A percentile compares a stretch with the other conserved stretches of the same genome.
Evolutionary conservation across 2,888 invertebrate species (phyloP).

Genomic region (Parnassius apollo): DNA sequence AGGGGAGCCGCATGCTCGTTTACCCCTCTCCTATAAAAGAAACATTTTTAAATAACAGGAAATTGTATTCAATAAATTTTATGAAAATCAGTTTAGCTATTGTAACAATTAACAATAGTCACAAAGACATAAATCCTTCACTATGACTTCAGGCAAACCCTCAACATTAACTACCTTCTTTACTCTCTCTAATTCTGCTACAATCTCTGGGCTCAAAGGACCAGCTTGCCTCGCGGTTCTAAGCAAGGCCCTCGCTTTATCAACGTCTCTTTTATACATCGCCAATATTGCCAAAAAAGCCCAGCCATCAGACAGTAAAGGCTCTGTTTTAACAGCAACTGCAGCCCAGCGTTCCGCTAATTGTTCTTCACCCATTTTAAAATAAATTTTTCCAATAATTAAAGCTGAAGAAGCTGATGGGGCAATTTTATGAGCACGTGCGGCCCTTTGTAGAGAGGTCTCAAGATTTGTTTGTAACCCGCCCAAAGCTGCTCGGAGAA

Average conservation of each 20-base stretch:
- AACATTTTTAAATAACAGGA: too few species aligned
- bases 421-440: slow-evolving; percentile 58
- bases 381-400: slow-evolving; percentile 57
- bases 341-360: slow-evolving; percentile 66
- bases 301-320: slow-evolving; percentile 68
- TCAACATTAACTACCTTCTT: slow-evolving; percentile 50
- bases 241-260: slow-evolving; percentile 58
- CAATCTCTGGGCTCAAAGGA: slow-evolving; percentile 54
- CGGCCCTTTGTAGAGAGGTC: slow-evolving; percentile 62
- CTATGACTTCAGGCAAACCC: slow-evolving; percentile 51
- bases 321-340: slow-evolving; percentile 62
- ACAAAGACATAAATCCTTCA: slow-evolving; percentile 60
- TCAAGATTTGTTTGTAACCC: slow-evolving; percentile 46
- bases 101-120: slow-evolving; percentile 43
- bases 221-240: slow-evolving; percentile 67
- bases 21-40: too few species aligned
- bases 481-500: slow-evolving; percentile 55
- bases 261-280: slow-evolving; percentile 50
- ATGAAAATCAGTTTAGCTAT: slow-evolving; percentile 7
- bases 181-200: slow-evolving; percentile 49
- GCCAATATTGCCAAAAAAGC: slow-evolving; percentile 62
- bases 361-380: slow-evolving; percentile 45
- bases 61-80: neutral
- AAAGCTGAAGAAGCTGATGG: slow-evolving; percentile 64
- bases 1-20: too few species aligned